These are phyloP conservation scores for Trichacis sp. DNA, from an alignment of 2,888 invertebrate species.

Conservation along the genomic window DNA sequence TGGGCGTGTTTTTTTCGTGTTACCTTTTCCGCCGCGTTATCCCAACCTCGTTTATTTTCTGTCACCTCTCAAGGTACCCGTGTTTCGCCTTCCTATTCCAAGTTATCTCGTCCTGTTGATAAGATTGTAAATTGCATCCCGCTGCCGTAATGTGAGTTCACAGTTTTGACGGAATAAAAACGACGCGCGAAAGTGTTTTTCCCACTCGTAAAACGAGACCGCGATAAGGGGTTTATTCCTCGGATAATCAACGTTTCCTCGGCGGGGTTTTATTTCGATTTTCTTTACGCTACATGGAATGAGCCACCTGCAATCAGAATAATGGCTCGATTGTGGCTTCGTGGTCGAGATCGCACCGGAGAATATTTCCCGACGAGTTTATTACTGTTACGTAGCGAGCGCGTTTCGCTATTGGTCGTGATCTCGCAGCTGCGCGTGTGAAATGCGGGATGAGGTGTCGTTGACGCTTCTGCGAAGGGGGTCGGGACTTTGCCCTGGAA, in stretches of 20 bases:
- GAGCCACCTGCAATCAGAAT: slow-evolving; percentile 46
- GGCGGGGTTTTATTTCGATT: slow-evolving; percentile 14
- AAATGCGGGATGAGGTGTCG: background rate
- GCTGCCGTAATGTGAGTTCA: too few species aligned
- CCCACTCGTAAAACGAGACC: background rate
- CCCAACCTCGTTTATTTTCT: slow-evolving; percentile 17
- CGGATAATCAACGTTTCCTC: slow-evolving; percentile 4
- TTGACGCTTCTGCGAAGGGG: background rate
- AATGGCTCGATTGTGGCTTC: slow-evolving; percentile 58
- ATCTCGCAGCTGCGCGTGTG: background rate
- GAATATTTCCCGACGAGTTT: slow-evolving; percentile 43
- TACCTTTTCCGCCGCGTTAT: slow-evolving; percentile 18
- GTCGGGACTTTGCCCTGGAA: too few species aligned
- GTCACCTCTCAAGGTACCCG: slow-evolving; percentile 23
- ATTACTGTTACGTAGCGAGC: slow-evolving; percentile 19
- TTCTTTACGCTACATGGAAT: slow-evolving; percentile 20
- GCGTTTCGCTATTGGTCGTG: slow-evolving; percentile 13
- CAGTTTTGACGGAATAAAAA: too few species aligned
- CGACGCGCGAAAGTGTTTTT: too few species aligned
- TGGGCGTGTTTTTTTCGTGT: slow-evolving; percentile 21
- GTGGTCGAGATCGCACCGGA: slow-evolving; percentile 35
- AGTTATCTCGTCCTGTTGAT: slow-evolving; percentile 23
- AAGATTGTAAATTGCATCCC: slow-evolving; percentile 7
- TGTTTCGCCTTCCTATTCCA: slow-evolving; percentile 31
- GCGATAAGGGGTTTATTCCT: slow-evolving; percentile 6